Base-by-base conservation (phyloP, 2,888 invertebrate species). In the Tipula helvola region DNA sequence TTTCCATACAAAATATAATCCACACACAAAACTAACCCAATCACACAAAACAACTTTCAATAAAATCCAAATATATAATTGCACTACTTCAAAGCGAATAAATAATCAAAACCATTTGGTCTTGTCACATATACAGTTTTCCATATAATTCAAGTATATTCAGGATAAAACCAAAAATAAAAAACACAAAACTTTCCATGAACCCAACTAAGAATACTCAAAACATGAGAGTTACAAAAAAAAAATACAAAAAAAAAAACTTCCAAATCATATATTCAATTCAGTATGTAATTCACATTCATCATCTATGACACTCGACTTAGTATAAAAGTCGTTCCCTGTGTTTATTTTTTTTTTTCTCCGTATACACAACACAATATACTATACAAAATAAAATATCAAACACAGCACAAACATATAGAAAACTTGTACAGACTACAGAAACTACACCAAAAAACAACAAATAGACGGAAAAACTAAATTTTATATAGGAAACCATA, bases 241-340 rank as follows among this genome's bases (percentile, higher is more conserved):
- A 71, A 18, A 71, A 57, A 18, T 28, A 28, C 28, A 57, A 18
- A 57, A 5, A 18, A 57, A 5, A 18, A 52, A 52, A 71, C 28
- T 18, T 71, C 28, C 71, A 28, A 71, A 71, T 71, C 18, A 71
- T 71, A 71, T 71, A 71, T 71, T 71, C 71, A 71, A 71, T 71
- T 71, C 28, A 71, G 71, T 71, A 71, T 71, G 71, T 71, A 71
- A 71, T 71, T 71, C 71, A 71, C 71, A 71, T 71, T 71, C 71
- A 71, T 71, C 71, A 71, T 71, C 71, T 71, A 71, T 71, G 71
- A 71, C 71, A 71, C 71, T 71, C 71, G 71, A 71, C 71, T 71
- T 71, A 71, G 71, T 71, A 71, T 28, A 18, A 71, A 71, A 71
- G 71, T 71, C 52, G 52, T 57, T n/a, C 52, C 12, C 3, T 44